Base-by-base conservation (phyloP, 1,140 invertebrate genomes). In the Drosophila punjabiensis region DNA sequence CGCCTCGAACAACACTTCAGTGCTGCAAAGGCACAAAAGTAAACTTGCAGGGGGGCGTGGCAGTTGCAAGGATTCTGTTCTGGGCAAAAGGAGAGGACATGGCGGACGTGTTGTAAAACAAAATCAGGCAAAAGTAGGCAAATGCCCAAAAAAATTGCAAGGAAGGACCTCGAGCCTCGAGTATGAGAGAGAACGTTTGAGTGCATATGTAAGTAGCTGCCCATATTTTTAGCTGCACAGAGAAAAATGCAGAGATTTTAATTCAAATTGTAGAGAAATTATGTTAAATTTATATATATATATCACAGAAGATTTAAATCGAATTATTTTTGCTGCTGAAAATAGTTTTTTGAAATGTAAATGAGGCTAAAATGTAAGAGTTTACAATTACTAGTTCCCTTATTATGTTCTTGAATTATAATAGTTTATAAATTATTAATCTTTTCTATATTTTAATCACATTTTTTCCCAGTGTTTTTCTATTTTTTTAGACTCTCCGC, bases 121-220 rank as follows among this genome's bases (percentile, higher is more conserved):
- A 81, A 87, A 87, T 81, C 70, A 66, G 76, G 86, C 81, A 76
- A 82, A 89, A 79, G 78, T 90, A 89, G 82, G 80, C 82, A 91
- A 63, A 81, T 61, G 52, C 69, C 81, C 78, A 50, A 68, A 75
- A 85, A 64, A 65, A 62, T 24, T 24, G 24, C 24, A 75, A 62
- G 53, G 32, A 60, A 43, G 52, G 52, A 61, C 45, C 70, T 39
- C 28, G 45, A 60, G 56, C 68, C 43, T 62, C 79, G 65, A 24
- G 55, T 10, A 24, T 39, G 33, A 8, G 9, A 13, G 35, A 68
- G 79, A 87, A 81, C 77, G 69, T 91, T 86, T 81, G 76, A 88
- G 79, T 89, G 85, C 86, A 76, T 85, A 73, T 88, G 85, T 79
- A 88, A 88, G 78, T 88, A 88, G 85, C 79, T 82, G 68, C 55